These are phyloP conservation scores for Oreochromis grahami DNA, from an alignment of 2,797 vertebrate genomes.

Conservation along the genomic window DNA sequence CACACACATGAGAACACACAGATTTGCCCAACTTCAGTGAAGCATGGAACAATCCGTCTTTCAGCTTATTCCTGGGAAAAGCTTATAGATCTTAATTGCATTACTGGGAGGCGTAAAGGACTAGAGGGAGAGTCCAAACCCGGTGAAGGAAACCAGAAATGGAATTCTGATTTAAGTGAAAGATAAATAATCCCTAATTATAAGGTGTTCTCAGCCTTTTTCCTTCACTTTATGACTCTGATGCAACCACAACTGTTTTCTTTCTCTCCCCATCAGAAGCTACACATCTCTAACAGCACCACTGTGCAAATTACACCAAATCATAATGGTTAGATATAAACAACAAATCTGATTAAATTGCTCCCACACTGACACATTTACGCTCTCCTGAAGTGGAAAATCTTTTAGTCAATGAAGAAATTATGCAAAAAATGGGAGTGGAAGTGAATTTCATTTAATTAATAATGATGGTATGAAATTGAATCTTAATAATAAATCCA, in stretches of 20 bases:
- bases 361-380: neutral
- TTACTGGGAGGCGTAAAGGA: conserved; percentile 57
- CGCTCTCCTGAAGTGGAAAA: conserved; percentile 18
- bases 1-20: conserved; percentile 14
- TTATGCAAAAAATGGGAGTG: neutral
- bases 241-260: neutral
- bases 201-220: conserved; percentile 34
- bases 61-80: conserved; percentile 66
- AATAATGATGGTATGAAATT: neutral
- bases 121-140: conserved; percentile 25
- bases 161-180: conserved; percentile 72
- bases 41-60: conserved; percentile 65
- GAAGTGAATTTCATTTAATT: neutral
- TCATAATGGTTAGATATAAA: conserved; percentile 4
- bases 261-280: neutral
- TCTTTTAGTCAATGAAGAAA: neutral
- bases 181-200: conserved; percentile 68
- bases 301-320: neutral
- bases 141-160: conserved; percentile 52
- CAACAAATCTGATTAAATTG: conserved; percentile 17
- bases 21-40: conserved; percentile 46
- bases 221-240: conserved; percentile 14
- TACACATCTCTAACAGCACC: neutral
- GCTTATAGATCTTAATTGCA: conserved; percentile 77
- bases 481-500: neutral